Evolutionary conservation across 2,113 vertebrate genomes (phyloP), one percentile per base, ranked within the genome.

Genomic region (Heptranchias perlo): DNA sequence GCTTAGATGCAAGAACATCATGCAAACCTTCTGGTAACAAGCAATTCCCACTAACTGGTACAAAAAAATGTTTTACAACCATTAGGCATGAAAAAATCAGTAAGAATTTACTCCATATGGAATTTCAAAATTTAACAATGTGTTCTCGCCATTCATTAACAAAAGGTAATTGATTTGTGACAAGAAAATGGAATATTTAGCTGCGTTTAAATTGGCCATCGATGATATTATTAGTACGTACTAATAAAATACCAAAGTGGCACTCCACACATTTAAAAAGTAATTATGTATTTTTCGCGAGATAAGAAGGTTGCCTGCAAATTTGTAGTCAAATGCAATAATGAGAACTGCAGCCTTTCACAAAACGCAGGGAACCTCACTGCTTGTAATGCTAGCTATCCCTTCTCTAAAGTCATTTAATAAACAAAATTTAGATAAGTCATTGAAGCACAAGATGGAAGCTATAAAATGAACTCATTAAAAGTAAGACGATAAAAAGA

Each of bases 401-500:
- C n/a, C 44, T 69, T 94, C 58, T 67, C 25, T 94, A 11, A 67
- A 67, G 62, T 67, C 93, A 94, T 94, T 94, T 94, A 94, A 94
- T 67, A 94, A 94, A 65, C 44, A 94, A 67, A 94, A 67, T 67
- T 94, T 28, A 16, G 62, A 67, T 94, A 39, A 62, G 64, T 67
- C 93, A 94, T 94, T 94, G 31, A 94, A 44, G 39, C 93, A 67
- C 61, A 94, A 67, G 93, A 94, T 94, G 93, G 93, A 94, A 94
- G 93, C n/a, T 31, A 67, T 67, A 94, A 94, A 67, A 67, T 67
- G 13, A 94, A 94, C 64, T 94, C 93, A 94, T 94, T 94, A 94
- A 69, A 94, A 94, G 44, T 67, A 94, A 67, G 93, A 64, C 47
- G 93, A 67, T 69, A 67, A 67, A 92, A 94, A 93, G 91, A 64